Conservation (phyloP, 2,113 vertebrate genomes). For the Colistium nudipinnis region DNA sequence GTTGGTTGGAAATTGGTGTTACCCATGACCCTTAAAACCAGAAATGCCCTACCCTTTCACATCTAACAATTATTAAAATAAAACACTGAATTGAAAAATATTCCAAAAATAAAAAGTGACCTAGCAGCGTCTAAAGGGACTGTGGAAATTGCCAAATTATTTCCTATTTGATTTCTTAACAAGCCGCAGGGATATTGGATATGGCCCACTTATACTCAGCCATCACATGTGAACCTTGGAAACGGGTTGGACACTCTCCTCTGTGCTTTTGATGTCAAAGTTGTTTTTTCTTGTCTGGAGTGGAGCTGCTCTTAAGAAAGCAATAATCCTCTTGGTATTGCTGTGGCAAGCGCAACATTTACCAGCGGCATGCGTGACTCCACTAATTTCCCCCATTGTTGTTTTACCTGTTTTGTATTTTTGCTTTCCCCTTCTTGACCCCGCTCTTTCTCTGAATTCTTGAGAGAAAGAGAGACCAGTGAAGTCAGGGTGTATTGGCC, state of each 20-base stretch:
- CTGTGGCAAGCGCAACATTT: slow-evolving; percentile 60
- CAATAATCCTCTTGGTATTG: slow-evolving; percentile 75
- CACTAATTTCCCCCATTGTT: slow-evolving; percentile 70
- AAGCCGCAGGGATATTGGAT: slow-evolving; percentile 69
- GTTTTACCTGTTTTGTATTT: slow-evolving; percentile 80
- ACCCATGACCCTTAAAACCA: neutral
- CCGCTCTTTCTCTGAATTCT: slow-evolving; percentile 23
- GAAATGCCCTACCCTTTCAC: slow-evolving; percentile 5
- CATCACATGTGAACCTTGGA: slow-evolving; percentile 66
- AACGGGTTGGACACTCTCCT: slow-evolving; percentile 56
- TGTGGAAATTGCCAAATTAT: slow-evolving; percentile 71
- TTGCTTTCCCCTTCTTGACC: slow-evolving; percentile 37
- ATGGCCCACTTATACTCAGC: slow-evolving; percentile 59
- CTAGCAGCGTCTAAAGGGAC: slow-evolving; percentile 63
- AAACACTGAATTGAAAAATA: slow-evolving; percentile 52
- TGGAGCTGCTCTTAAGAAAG: slow-evolving; percentile 62
- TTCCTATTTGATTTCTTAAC: slow-evolving; percentile 79
- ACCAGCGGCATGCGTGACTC: slow-evolving; percentile 67
- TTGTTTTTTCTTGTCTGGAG: slow-evolving; percentile 67
- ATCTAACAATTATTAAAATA: slow-evolving; percentile 43
- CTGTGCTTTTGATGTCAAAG: slow-evolving; percentile 69
- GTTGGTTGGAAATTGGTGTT: too few relatives aligned
- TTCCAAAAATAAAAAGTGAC: slow-evolving; percentile 41
- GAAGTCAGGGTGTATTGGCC: slow-evolving; percentile 48
- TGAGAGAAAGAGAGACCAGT: slow-evolving; percentile 21